Evolutionary conservation across 2,113 vertebrate genomes (phyloP).

Genomic region (Baryphthengus martii): DNA sequence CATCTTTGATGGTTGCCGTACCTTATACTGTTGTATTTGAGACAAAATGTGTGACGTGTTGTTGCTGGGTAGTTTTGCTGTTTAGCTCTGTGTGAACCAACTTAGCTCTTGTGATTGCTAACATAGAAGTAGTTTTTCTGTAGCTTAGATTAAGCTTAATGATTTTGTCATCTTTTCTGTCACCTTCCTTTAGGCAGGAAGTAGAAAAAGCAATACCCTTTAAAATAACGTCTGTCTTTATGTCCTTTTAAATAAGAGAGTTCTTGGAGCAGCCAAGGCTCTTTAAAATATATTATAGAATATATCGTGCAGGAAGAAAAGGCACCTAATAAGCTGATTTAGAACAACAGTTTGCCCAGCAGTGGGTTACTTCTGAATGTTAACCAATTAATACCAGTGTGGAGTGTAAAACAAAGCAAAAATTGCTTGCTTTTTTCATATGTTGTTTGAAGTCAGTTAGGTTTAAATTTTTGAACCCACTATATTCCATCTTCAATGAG

Average conservation of each 20-base stretch:
- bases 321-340: background rate
- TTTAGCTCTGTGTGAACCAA: background rate
- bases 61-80: background rate
- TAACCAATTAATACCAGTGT: background rate
- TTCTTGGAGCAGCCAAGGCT: background rate
- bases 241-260: background rate
- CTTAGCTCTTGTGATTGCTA: background rate
- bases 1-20: background rate
- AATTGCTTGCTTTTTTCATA: background rate
- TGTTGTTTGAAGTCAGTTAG: background rate
- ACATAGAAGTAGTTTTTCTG: background rate
- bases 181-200: background rate
- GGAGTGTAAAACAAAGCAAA: background rate
- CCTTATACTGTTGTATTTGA: rapidly evolving
- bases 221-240: background rate
- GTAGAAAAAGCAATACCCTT: background rate
- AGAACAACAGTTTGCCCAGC: background rate
- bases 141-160: background rate
- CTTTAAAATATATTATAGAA: background rate
- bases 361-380: background rate
- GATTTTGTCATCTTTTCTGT: background rate
- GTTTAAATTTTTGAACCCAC: background rate
- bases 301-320: background rate
- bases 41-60: background rate
- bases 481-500: background rate